Percentiles rank a stretch among this genome's conserved stretches.
Evolutionary conservation across 2,113 vertebrate genomes (phyloP).

Genomic region (Danionella cerebrum): DNA sequence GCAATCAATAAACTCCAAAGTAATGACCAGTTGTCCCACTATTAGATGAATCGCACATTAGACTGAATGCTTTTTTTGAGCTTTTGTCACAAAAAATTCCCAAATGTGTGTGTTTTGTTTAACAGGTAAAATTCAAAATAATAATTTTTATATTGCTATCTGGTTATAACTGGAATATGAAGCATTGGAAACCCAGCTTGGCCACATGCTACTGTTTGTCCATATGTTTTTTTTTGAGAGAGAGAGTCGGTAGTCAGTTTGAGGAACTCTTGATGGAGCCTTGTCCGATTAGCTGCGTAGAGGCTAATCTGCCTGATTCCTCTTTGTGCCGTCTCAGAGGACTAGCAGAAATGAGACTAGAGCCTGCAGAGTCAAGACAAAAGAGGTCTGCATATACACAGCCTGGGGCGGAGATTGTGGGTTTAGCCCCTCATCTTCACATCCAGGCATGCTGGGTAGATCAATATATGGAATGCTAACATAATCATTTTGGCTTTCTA

Average conservation of each 20-base stretch:
- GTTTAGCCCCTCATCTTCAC: constrained; percentile 24
- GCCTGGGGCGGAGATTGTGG: constrained; percentile 26
- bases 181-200: too few relatives aligned
- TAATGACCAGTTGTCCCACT: too few relatives aligned
- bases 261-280: constrained; percentile 4
- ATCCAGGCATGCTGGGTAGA: constrained; percentile 19
- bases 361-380: constrained; percentile 25
- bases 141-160: too few relatives aligned
- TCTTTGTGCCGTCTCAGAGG: constrained; percentile 7
- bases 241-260: neutral
- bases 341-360: neutral
- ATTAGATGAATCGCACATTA: too few relatives aligned
- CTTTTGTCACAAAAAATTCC: too few relatives aligned
- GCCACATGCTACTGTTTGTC: too few relatives aligned
- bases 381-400: constrained; percentile 17
- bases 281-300: neutral
- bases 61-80: too few relatives aligned
- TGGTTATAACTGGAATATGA: too few relatives aligned
- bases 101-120: too few relatives aligned
- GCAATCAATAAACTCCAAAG: too few relatives aligned
- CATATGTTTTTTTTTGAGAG: too few relatives aligned
- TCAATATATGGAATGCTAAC: constrained; percentile 25
- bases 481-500: constrained; percentile 10
- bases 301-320: constrained; percentile 10
- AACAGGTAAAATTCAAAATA: too few relatives aligned